These are phyloP conservation scores for Thymallus thymallus DNA, from an alignment of 2,113 vertebrate genomes.

Conservation along the genomic window DNA sequence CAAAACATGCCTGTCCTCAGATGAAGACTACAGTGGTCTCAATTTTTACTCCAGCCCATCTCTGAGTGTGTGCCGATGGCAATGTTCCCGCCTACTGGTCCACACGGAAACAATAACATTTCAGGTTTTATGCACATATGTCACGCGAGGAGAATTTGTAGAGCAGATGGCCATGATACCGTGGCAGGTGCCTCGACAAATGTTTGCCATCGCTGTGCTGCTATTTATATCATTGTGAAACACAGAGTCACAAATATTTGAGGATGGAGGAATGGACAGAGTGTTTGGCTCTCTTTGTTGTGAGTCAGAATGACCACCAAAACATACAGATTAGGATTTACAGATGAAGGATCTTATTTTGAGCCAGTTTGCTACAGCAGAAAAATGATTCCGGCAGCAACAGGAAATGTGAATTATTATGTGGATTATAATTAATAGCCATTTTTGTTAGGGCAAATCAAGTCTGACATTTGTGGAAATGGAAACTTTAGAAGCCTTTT, in stretches of 20 bases:
- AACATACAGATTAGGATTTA: constrained; percentile 35
- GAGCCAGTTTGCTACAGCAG: no score
- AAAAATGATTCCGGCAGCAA: no score
- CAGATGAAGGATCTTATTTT: no score
- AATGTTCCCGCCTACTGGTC: constrained; percentile 44
- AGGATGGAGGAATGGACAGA: constrained; percentile 23
- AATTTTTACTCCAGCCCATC: constrained; percentile 57
- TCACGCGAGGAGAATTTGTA: constrained; percentile 69
- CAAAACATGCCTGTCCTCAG: constrained; percentile 51
- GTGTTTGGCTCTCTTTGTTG: constrained; percentile 61
- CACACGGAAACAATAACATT: constrained; percentile 62
- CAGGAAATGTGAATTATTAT: no score
- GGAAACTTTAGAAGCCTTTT: no score
- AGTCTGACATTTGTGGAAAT: no score
- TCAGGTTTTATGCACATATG: constrained; percentile 75
- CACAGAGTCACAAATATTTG: constrained; percentile 75
- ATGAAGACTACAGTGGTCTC: constrained; percentile 40
- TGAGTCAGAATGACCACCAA: constrained; percentile 64
- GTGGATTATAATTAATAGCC: no score
- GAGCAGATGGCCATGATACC: constrained; percentile 74
- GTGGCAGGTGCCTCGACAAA: constrained; percentile 77
- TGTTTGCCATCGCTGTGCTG: constrained; percentile 72
- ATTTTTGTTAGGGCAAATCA: no score
- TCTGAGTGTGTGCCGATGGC: constrained; percentile 36
- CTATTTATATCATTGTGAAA: constrained; percentile 78